These are phyloP conservation scores for Tolypeutes matacus DNA, from an alignment of 2,797 vertebrate species.

Conservation along the genomic window DNA sequence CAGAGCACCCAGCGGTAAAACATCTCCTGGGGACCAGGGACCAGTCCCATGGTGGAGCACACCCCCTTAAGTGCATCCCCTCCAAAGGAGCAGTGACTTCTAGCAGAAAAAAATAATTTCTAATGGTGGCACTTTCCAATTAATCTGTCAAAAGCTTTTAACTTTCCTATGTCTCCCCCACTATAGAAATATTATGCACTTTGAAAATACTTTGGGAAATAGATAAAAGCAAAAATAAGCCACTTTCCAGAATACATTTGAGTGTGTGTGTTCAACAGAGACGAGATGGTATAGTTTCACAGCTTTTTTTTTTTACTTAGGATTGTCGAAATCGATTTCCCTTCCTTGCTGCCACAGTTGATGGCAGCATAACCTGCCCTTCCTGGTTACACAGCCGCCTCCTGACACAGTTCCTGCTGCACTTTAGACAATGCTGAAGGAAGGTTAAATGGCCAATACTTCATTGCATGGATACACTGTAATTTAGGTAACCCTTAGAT, in stretches of 20 bases:
- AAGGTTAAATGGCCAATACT: fast-evolving
- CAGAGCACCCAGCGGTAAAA: fast-evolving
- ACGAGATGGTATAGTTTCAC: not conserved
- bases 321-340: too few relatives aligned
- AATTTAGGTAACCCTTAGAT: too few relatives aligned
- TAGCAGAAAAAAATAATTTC: fast-evolving
- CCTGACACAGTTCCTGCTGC: fast-evolving
- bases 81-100: not conserved
- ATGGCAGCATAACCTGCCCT: fast-evolving
- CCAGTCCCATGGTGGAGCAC: fast-evolving
- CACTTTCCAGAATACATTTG: not conserved
- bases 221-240: not conserved
- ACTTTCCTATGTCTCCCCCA: not conserved
- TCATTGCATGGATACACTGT: fast-evolving
- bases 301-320: not conserved
- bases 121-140: not conserved
- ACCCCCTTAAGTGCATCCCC: not conserved
- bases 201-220: not conserved
- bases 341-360: not conserved
- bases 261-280: not conserved
- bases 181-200: not conserved
- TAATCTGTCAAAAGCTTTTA: not conserved
- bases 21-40: fast-evolving
- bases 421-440: fast-evolving
- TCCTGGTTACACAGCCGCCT: fast-evolving